Percentiles rank a stretch among this genome's conserved stretches.
Conservation (phyloP, 2,113 vertebrate genomes). For the Climacteris rufus region DNA sequence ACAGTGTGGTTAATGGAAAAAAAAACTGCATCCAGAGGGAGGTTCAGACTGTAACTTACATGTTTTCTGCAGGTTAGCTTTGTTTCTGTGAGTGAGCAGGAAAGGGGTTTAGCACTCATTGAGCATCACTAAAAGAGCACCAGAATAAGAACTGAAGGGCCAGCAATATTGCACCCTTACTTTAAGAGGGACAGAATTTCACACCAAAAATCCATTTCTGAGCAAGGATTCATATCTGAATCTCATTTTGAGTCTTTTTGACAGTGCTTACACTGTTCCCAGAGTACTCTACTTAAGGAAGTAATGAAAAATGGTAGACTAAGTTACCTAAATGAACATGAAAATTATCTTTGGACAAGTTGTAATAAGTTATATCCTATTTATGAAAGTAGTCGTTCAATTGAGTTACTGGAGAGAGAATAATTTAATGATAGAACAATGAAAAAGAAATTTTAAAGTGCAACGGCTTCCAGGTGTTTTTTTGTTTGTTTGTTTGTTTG, state of each 20-base stretch:
- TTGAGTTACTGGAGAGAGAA: background rate
- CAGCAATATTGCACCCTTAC: background rate
- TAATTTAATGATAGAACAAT: background rate
- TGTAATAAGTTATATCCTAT: background rate
- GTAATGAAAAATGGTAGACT: background rate
- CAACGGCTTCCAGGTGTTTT: background rate
- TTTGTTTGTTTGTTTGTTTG: too few relatives aligned
- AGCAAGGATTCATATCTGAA: rapidly evolving
- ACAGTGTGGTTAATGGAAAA: background rate
- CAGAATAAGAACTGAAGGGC: background rate
- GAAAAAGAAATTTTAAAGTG: background rate
- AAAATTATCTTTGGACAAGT: background rate
- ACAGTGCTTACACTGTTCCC: background rate
- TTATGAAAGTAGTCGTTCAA: background rate
- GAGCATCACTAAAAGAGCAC: background rate
- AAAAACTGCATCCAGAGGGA: background rate
- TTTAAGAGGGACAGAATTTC: background rate
- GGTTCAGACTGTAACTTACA: background rate
- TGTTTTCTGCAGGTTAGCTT: background rate
- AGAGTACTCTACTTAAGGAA: background rate
- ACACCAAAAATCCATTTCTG: background rate
- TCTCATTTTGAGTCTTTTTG: background rate
- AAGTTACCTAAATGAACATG: background rate
- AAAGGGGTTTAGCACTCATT: background rate
- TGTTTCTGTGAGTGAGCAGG: background rate